These are phyloP conservation scores for Bucorvus abyssinicus DNA, from an alignment of 2,797 vertebrate species.

Conservation along the genomic window DNA sequence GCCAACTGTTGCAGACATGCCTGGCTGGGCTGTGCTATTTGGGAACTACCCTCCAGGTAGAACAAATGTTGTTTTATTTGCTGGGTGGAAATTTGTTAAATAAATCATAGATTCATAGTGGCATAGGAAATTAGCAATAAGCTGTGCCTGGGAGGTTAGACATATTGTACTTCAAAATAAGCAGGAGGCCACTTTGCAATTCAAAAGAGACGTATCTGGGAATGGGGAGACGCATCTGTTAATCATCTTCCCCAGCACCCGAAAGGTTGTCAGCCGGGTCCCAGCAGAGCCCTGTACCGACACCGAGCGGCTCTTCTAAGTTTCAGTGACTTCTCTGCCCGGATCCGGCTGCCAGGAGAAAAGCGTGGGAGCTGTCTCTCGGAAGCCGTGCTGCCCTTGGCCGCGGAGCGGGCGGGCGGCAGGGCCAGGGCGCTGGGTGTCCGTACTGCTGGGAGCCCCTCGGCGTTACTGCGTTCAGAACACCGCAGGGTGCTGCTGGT, in stretches of 20 bases:
- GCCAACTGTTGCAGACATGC: constrained; percentile 23
- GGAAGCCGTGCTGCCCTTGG: neutral
- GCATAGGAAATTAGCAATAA: constrained; percentile 69
- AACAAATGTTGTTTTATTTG: constrained; percentile 74
- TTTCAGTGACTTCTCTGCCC: neutral
- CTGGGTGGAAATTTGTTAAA: constrained; percentile 66
- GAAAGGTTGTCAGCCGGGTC: neutral
- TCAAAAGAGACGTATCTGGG: constrained; percentile 40
- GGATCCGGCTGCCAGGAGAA: neutral
- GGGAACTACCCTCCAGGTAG: constrained; percentile 65
- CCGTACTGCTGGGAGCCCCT: neutral
- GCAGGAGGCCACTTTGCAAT: constrained; percentile 61
- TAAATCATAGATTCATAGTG: constrained; percentile 67
- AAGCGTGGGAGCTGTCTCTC: neutral
- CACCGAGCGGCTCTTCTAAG: neutral
- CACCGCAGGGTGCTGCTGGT: neutral
- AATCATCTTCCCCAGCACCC: neutral
- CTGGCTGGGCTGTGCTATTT: constrained; percentile 42
- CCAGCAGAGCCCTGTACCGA: neutral
- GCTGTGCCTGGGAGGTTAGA: constrained; percentile 65
- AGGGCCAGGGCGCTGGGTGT: neutral
- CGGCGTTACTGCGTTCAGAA: neutral
- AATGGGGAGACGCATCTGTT: constrained; percentile 27
- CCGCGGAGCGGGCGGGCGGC: neutral
- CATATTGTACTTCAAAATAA: constrained; percentile 67